Base-by-base conservation (phyloP, 2,888 invertebrate species). In the Autographa pulchrina region DNA sequence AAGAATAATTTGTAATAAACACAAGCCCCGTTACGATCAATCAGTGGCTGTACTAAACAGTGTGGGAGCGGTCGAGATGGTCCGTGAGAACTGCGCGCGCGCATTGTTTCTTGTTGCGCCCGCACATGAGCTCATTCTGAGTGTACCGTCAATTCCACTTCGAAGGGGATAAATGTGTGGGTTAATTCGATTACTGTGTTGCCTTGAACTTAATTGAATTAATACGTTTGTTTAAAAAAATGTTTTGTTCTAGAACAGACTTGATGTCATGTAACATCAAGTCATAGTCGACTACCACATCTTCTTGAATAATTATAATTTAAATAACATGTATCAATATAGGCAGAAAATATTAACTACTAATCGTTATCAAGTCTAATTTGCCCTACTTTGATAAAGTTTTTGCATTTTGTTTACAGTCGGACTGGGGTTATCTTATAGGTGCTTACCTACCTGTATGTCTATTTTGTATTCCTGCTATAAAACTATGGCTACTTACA, bases 11-110 rank as follows among this genome's bases (percentile, higher is more conserved):
- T 85, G 82, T 87, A 85, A 86, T 88, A 85, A 84, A 84, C 80
- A 80, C 83, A 87, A 79, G 85, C 85, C 86, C 92, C 91, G 92
- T 93, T 94, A 92, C 91, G 87, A 92, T 92, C 93, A 93, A 94
- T 94, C 92, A 92, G 92, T 88, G 77, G 76, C 77, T 87, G 85
- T 89, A 88, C 87, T 86, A 88, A 89, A 86, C 86, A 86, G 87
- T 93, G 93, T 94, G 94, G 92, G 93, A 94, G 89, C 90, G 87
- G 77, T 80, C 84, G 87, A 80, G 82, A 82, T 84, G 82, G 86
- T 83, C 88, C 94, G 94, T 94, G 94, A 92, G 94, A 94, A 94
- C 90, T 84, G 85, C 83, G 79, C 83, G 81, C 76, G 69, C 68
- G 86, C 89, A 91, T 93, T 93, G 93, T 92, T 89, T 89, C 88